These are phyloP conservation scores for Pseudonaja textilis DNA, from an alignment of 2,113 vertebrate genomes.

Conservation along the genomic window DNA sequence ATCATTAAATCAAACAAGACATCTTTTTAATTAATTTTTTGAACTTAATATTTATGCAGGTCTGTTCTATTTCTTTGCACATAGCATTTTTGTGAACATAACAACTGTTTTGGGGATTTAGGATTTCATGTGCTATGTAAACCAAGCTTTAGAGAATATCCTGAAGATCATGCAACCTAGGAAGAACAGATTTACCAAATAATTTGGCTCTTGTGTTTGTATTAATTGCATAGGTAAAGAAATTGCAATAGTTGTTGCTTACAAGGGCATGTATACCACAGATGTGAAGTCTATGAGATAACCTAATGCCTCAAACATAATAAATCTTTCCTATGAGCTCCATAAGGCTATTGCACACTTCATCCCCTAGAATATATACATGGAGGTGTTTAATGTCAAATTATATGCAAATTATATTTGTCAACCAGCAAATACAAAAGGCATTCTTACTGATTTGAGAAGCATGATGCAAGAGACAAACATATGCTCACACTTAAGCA, in stretches of 20 bases:
- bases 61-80: neutral
- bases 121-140: neutral
- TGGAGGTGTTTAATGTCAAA: slow-evolving; percentile 2
- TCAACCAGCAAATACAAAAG: slow-evolving; percentile 3
- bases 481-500: neutral
- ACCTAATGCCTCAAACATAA: neutral
- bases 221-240: neutral
- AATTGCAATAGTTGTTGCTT: neutral
- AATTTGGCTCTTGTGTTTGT: neutral
- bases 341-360: neutral
- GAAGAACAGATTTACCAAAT: neutral
- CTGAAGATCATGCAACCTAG: neutral
- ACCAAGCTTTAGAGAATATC: neutral
- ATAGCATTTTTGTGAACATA: neutral
- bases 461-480: neutral
- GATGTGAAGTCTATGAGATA: neutral
- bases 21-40: neutral
- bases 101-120: neutral
- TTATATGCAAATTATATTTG: neutral
- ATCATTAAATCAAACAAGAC: neutral
- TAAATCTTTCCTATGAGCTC: neutral
- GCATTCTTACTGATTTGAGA: neutral
- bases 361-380: neutral
- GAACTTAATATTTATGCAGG: neutral
- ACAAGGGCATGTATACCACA: neutral